Evolutionary conservation across 2,888 invertebrate genomes (phyloP).

Genomic region (Himalopsyche tibetana): DNA sequence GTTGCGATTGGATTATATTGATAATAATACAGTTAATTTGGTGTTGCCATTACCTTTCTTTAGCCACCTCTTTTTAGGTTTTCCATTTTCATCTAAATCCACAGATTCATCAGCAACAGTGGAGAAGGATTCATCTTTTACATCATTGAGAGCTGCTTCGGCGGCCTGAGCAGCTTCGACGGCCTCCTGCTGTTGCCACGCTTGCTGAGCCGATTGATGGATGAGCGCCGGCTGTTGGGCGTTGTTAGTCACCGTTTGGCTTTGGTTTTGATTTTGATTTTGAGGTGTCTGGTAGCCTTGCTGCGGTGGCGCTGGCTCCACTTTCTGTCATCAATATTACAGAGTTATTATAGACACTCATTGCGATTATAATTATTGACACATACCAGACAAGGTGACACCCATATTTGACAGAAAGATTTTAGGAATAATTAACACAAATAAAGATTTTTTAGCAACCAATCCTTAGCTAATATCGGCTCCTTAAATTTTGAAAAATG

Average conservation of each 20-base stretch:
- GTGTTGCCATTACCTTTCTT: slow-evolving; percentile 51
- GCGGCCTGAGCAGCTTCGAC: slow-evolving; percentile 45
- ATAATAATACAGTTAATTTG: neutral
- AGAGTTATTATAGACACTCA: too few relatives aligned
- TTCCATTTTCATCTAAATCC: slow-evolving; percentile 41
- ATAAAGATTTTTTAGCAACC: too few relatives aligned
- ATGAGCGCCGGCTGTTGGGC: slow-evolving; percentile 63
- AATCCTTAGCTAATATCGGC: too few relatives aligned
- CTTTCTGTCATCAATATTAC: neutral
- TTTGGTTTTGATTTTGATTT: slow-evolving; percentile 45
- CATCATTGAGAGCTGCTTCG: slow-evolving; percentile 32
- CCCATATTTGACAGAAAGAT: neutral
- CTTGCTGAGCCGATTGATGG: slow-evolving; percentile 64
- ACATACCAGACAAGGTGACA: neutral
- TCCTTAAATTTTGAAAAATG: too few relatives aligned
- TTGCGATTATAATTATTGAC: neutral
- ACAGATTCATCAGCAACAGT: neutral
- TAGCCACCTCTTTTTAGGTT: slow-evolving; percentile 54
- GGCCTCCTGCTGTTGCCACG: slow-evolving; percentile 62
- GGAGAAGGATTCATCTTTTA: slow-evolving; percentile 14
- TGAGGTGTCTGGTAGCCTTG: slow-evolving; percentile 49
- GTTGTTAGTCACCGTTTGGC: neutral
- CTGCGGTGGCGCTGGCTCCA: slow-evolving; percentile 3
- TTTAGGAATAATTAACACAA: too few relatives aligned
- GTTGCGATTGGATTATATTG: too few relatives aligned